Evolutionary conservation across 1,140 invertebrate genomes (phyloP).

Genomic region (Idris sp.): DNA sequence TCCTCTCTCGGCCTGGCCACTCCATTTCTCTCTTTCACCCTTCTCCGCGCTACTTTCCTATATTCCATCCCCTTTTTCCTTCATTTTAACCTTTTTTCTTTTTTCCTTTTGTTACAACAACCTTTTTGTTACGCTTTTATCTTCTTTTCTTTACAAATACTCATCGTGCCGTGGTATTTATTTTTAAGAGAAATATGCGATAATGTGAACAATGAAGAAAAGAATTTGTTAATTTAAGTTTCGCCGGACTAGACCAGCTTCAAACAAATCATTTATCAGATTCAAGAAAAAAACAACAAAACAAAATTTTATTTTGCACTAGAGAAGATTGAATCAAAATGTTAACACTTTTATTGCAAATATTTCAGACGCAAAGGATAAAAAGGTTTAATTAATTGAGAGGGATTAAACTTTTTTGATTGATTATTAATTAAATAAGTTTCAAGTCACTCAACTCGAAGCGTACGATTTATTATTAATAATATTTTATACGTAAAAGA

Average conservation of each 20-base stretch:
- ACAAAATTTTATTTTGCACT: too few relatives aligned
- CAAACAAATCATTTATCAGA: too few relatives aligned
- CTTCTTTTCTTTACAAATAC: constrained; percentile 44
- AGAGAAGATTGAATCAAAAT: too few relatives aligned
- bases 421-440: background rate
- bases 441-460: constrained; percentile 5
- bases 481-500: background rate
- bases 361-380: too few relatives aligned
- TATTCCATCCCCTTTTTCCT: constrained; percentile 26
- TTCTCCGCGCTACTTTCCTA: constrained; percentile 17
- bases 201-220: constrained; percentile 44
- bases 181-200: constrained; percentile 54
- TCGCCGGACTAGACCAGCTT: too few relatives aligned
- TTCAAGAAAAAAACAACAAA: too few relatives aligned
- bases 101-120: too few relatives aligned
- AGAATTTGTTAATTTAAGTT: constrained; percentile 34
- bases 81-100: constrained; percentile 11
- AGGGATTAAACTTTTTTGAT: background rate
- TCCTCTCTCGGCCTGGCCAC: constrained; percentile 66
- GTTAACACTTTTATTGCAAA: too few relatives aligned
- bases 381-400: constrained; percentile 9
- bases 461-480: constrained; percentile 6
- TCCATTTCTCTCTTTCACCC: constrained; percentile 58
- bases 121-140: constrained; percentile 40
- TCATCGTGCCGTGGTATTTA: constrained; percentile 41